Percentiles rank a stretch among this genome's conserved stretches.
Conservation (phyloP, 2,113 vertebrate species). For the Eidolon helvum region DNA sequence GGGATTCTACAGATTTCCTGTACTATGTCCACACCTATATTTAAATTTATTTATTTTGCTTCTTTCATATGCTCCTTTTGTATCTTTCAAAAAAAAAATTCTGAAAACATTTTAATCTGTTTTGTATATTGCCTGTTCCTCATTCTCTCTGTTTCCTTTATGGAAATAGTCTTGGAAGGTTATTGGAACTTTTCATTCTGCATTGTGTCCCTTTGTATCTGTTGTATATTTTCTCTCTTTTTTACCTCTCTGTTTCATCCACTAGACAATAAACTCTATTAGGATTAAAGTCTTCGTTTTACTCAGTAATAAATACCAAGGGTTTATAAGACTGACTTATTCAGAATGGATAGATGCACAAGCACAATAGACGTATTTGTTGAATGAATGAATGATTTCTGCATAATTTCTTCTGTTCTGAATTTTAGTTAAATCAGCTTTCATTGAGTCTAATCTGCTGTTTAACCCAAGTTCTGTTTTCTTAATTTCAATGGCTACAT, state of each 20-base stretch:
- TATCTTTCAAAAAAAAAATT: neutral
- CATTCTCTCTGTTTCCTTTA: neutral
- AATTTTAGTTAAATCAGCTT: constrained; percentile 31
- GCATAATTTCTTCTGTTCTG: neutral
- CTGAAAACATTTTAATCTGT: neutral
- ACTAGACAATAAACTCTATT: neutral
- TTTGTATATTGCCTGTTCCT: neutral
- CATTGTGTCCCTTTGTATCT: neutral
- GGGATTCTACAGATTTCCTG: neutral
- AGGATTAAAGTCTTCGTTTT: constrained; percentile 18
- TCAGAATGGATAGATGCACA: neutral
- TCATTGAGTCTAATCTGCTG: neutral
- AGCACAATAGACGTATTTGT: neutral
- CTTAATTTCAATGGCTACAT: neutral
- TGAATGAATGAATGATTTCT: neutral
- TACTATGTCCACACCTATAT: neutral
- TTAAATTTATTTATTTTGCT: neutral
- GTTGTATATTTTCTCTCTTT: neutral
- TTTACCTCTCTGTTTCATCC: neutral
- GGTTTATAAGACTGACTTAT: neutral
- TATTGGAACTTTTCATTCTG: constrained; percentile 16
- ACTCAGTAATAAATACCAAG: neutral
- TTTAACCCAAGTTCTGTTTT: neutral
- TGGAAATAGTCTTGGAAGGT: neutral
- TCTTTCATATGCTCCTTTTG: neutral